Base-by-base conservation (phyloP, 2,113 vertebrate species). In the Ranitomeya imitator region DNA sequence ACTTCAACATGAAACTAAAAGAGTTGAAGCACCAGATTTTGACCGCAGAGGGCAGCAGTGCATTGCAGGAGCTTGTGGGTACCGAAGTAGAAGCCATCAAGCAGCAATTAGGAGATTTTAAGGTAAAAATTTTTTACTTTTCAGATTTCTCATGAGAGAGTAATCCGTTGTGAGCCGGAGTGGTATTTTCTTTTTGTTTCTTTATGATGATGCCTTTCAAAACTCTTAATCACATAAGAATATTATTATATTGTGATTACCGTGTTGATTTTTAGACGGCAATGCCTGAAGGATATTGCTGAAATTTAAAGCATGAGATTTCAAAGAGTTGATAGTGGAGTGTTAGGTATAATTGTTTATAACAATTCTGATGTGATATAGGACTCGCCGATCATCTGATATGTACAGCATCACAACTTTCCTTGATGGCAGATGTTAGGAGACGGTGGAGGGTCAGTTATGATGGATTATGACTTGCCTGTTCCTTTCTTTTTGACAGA, bases 41-140 rank as follows among this genome's bases (percentile, higher is more conserved):
- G 0, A 93, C 92, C 0, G 97, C 97, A 0, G 98, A 99, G 91
- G 97, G 97, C 21, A 94, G 93, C 1, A 95, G 97, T 85, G 95
- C 94, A 0, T 77, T 96, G 6, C 98, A 98, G 93, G 96, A 97
- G 88, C 88, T 96, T 10, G 98, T 99, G 16, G 97, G 97, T 0
- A 96, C 97, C 0, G 99, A 99, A 93, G 97, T 99, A 91, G 99
- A 99, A 37, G 92, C 93, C 91, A 97, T 99, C 94, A 98, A 95
- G 90, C 97, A 97, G 85, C 99, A 99, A 90, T 90, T 99, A 91
- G 95, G 95, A 21, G 96, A 97, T 92, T 99, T 99, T 92, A 99
- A 99, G 96, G 99, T 99, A 94, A 54, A 74, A 26, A 65, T 52
- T 11, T 37, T 0, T 73, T 60, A 21, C 21, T 60, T 60, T 11